Percentiles rank a stretch among this genome's conserved stretches.
Evolutionary conservation across 2,113 vertebrate genomes (phyloP).

Genomic region (Onychostoma macrolepis): DNA sequence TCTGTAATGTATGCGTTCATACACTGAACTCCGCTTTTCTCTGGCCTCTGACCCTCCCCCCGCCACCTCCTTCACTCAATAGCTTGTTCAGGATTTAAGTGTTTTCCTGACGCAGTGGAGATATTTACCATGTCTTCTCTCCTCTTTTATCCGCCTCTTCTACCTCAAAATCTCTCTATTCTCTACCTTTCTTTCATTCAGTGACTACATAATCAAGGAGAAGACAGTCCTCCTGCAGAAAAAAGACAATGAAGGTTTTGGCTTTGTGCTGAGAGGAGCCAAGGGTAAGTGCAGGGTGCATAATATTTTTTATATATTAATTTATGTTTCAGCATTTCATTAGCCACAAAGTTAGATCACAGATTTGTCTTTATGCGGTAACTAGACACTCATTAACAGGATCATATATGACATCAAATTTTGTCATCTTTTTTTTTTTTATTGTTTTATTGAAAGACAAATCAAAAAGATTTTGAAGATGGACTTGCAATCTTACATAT

Average conservation of each 20-base stretch:
- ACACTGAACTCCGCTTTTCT: constrained; percentile 1
- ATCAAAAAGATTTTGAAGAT: no score
- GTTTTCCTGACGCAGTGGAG: constrained; percentile 30
- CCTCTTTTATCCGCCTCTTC: constrained; percentile 12
- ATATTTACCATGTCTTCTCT: not conserved
- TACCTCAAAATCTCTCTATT: not conserved
- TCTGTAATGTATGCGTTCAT: not conserved
- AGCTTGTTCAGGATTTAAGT: constrained; percentile 25
- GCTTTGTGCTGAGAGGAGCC: constrained; percentile 91
- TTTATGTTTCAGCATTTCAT: not conserved
- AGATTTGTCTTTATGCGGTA: not conserved
- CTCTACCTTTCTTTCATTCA: constrained; percentile 59
- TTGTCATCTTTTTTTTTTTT: no score
- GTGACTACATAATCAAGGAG: constrained; percentile 96
- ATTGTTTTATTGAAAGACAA: no score
- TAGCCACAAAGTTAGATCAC: not conserved
- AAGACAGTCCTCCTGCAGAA: constrained; percentile 93
- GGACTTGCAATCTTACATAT: no score
- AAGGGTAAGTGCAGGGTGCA: constrained; percentile 81
- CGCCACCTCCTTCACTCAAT: not conserved
- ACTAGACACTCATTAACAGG: not conserved
- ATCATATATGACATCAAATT: not conserved
- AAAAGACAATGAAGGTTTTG: constrained; percentile 94
- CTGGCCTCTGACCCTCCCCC: not conserved
- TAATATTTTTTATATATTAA: not conserved